Conservation (phyloP, 2,888 invertebrate genomes). For the Creontiades dilutus region DNA sequence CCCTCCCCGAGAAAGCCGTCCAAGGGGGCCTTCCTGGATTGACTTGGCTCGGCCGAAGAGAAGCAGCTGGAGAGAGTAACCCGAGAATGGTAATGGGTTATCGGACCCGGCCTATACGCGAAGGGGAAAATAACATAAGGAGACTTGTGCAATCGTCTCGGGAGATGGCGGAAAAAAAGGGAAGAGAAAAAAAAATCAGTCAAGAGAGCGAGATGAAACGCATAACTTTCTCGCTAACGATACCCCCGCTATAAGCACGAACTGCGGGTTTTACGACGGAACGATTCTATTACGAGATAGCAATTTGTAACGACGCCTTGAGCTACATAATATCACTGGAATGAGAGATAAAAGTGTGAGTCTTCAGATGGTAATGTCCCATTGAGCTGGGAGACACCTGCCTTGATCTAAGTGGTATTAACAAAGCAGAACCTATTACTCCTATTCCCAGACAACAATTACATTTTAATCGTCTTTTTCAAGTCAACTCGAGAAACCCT, state of each 20-base stretch:
- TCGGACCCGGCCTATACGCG: background rate
- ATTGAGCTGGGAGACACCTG: too few species aligned
- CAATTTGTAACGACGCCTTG: slow-evolving; percentile 15
- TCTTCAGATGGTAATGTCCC: background rate
- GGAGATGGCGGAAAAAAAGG: background rate
- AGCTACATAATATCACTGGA: background rate
- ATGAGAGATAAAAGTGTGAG: background rate
- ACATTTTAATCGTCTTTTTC: too few species aligned
- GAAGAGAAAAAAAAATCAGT: background rate
- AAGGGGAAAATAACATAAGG: slow-evolving; percentile 38
- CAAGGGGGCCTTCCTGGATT: background rate
- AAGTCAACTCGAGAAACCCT: too few species aligned
- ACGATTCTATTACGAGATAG: background rate
- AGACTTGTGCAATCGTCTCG: slow-evolving; percentile 39
- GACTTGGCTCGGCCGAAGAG: background rate
- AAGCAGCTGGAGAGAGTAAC: slow-evolving; percentile 34
- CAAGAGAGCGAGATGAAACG: slow-evolving; percentile 8
- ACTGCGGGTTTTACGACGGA: background rate
- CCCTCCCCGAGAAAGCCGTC: slow-evolving; percentile 21
- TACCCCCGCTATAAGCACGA: slow-evolving; percentile 1
- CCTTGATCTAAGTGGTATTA: too few species aligned
- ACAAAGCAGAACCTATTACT: too few species aligned
- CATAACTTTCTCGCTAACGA: slow-evolving; percentile 30
- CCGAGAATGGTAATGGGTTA: slow-evolving; percentile 34
- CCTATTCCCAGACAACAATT: too few species aligned